A percentile compares a stretch with the other conserved stretches of the same genome.
These are phyloP conservation scores for Sipunculus nudus DNA, from an alignment of 2,888 invertebrate species.

Conservation along the genomic window DNA sequence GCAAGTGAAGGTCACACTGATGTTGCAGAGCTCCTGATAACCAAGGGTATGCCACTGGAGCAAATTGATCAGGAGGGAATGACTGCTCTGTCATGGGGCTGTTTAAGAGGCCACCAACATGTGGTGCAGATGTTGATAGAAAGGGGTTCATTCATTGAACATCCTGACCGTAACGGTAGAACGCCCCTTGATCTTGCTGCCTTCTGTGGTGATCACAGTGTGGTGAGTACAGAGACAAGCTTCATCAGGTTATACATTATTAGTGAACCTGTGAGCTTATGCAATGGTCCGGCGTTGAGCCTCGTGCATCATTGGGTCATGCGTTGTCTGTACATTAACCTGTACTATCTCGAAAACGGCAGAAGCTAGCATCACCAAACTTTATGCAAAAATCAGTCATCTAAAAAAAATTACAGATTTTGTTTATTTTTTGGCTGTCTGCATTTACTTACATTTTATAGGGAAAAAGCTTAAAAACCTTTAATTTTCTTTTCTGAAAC, in stretches of 20 bases:
- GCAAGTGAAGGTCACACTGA: constrained; percentile 91
- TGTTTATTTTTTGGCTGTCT: too few relatives aligned
- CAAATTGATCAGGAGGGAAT: constrained; percentile 82
- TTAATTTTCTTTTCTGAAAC: too few relatives aligned
- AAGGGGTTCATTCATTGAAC: constrained; percentile 82
- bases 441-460: too few relatives aligned
- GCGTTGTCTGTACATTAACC: too few relatives aligned
- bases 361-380: too few relatives aligned
- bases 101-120: constrained; percentile 82
- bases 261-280: too few relatives aligned
- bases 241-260: too few relatives aligned
- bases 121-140: constrained; percentile 82
- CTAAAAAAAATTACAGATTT: too few relatives aligned
- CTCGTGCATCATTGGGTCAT: not conserved
- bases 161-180: constrained; percentile 85
- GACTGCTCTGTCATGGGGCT: constrained; percentile 91
- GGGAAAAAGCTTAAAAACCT: too few relatives aligned
- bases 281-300: too few relatives aligned
- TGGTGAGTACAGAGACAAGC: constrained; percentile 66
- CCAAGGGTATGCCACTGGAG: constrained; percentile 73
- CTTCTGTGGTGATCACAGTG: constrained; percentile 69
- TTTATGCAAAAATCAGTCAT: too few relatives aligned
- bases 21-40: constrained; percentile 85
- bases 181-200: constrained; percentile 92
- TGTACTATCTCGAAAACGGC: too few relatives aligned